phyloP scores from a whole-genome alignment of 1,140 invertebrate genomes.

The Whitmania pigra region DNA sequence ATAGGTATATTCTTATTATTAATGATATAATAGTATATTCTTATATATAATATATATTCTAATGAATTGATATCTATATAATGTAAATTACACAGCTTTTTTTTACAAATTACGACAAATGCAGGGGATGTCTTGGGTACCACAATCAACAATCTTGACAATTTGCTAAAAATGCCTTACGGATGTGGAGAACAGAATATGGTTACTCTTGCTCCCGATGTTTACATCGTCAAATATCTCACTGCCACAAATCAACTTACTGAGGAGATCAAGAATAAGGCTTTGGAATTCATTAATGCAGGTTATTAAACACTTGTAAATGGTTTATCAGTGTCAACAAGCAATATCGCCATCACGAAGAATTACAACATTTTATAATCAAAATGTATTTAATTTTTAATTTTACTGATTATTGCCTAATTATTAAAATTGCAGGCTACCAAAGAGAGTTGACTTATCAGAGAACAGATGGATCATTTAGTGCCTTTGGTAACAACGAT shows the following conservation, averaged over 20 bases:
- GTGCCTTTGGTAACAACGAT: conserved; percentile 24
- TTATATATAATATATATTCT: too few relatives aligned
- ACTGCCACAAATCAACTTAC: conserved; percentile 47
- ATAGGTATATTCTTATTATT: conserved; percentile 16
- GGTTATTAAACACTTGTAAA: conserved; percentile 24
- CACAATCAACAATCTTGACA: conserved; percentile 37
- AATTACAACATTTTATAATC: too few relatives aligned
- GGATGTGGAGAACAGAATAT: conserved; percentile 92
- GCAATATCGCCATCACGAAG: too few relatives aligned
- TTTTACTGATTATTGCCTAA: too few relatives aligned
- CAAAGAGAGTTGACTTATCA: conserved; percentile 25
- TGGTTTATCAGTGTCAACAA: not conserved
- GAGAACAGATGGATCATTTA: conserved; percentile 25
- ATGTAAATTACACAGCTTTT: too few relatives aligned
- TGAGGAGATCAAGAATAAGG: conserved; percentile 9
- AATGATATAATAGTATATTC: too few relatives aligned
- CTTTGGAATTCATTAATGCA: conserved; percentile 10
- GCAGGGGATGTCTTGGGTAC: conserved; percentile 36
- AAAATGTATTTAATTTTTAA: too few relatives aligned
- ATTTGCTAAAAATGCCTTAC: conserved; percentile 64
- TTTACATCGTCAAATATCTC: conserved; percentile 69
- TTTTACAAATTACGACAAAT: not conserved
- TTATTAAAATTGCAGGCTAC: conserved; percentile 20
- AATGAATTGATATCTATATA: too few relatives aligned
- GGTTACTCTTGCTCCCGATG: conserved; percentile 78